These are phyloP conservation scores for Halictus ligatus DNA, from an alignment of 2,888 invertebrate genomes.

Conservation along the genomic window DNA sequence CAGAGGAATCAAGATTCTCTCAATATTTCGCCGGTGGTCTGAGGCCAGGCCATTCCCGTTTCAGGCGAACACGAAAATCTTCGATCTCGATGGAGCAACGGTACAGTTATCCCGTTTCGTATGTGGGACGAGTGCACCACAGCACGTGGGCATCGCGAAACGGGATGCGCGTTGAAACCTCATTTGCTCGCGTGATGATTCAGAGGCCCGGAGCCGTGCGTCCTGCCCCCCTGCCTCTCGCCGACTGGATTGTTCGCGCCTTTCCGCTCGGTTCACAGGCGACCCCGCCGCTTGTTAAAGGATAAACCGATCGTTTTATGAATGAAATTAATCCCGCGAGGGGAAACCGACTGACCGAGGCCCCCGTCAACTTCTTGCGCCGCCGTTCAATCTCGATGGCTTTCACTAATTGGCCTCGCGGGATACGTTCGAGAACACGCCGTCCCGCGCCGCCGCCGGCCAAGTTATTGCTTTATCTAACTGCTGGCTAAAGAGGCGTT, in stretches of 20 bases:
- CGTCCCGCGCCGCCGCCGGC: not conserved
- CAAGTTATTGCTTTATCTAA: conserved; percentile 10
- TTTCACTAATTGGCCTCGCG: conserved; percentile 10
- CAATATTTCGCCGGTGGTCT: not conserved
- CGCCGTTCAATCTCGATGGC: not conserved
- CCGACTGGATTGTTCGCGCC: conserved; percentile 49
- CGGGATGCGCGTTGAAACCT: conserved; percentile 63
- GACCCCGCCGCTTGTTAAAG: not conserved
- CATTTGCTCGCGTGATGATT: conserved; percentile 65
- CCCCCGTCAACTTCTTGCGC: not conserved
- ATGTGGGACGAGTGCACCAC: conserved; percentile 62
- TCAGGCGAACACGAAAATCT: conserved; percentile 43
- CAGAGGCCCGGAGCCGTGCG: conserved; percentile 29
- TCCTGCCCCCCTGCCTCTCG: conserved; percentile 31
- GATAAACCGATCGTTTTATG: conserved; percentile 10
- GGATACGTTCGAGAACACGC: not conserved
- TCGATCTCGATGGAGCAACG: conserved; percentile 49
- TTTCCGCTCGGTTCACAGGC: conserved; percentile 15
- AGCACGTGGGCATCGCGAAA: conserved; percentile 60
- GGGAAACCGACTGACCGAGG: not conserved
- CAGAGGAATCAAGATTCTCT: not conserved
- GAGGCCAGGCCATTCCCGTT: not conserved
- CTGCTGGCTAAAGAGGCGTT: not conserved
- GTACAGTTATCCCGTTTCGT: conserved; percentile 57
- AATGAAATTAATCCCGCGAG: not conserved